Base-by-base conservation (phyloP, 2,888 invertebrate genomes). In the Tipula vernalis region DNA sequence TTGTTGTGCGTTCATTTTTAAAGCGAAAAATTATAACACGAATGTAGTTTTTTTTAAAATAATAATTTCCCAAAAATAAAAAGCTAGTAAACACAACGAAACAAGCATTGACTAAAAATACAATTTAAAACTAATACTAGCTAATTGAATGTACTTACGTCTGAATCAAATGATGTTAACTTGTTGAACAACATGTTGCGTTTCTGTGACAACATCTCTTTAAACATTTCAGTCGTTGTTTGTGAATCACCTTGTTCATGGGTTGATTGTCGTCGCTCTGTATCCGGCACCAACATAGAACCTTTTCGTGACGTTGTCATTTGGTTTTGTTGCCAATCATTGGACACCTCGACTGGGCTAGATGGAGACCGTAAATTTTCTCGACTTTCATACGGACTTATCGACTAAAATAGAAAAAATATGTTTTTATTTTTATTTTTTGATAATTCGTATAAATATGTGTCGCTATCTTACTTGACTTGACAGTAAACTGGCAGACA, bases 121-220 rank as follows among this genome's bases (percentile, higher is more conserved):
- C 51, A 44, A 28, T 18, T 15, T 85, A 15, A 51, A 86, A 86
- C 5, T n/a, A 87, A 51, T 83, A 86, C 87, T 13, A 85, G 57
- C 36, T 28, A 28, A 28, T 28, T 36, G 36, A n/a, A 0, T 28
- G 8, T 12, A 94, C 95, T 95, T 93, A 98, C 97, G 92, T 98
- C 98, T 0, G 97, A 97, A 90, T 96, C 98, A 91, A 95, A 97
- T 6, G 96, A 98, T 87, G 97, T 96, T 87, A 98, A 93, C 92
- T 96, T 97, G 91, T 96, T 96, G 88, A 97, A 93, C 41, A 98
- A 93, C 89, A 96, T 94, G 90, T 98, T 96, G 89, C 98, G 94
- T 91, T 98, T 98, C 91, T 98, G 98, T 88, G 96, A 97, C 89
- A 98, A 93, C 94, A 98, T 96, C 90, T 98, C 98, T 90, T 97